Conservation (phyloP, 2,113 vertebrate species). For the Catharus bicknelli region DNA sequence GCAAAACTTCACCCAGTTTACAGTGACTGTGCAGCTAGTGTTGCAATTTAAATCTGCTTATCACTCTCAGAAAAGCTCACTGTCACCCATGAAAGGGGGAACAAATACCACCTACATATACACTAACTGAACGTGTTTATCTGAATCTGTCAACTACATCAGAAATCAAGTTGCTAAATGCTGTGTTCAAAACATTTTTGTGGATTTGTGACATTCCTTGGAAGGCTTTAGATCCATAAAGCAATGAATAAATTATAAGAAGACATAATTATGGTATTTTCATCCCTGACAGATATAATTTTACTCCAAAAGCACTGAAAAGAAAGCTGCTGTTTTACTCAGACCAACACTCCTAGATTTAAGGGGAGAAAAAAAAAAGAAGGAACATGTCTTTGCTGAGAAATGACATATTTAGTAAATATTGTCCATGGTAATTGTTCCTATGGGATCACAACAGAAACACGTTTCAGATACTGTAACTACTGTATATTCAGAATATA, state of each 20-base stretch:
- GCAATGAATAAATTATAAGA: constrained; percentile 76
- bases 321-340: constrained; percentile 50
- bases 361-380: neutral
- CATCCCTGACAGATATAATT: constrained; percentile 74
- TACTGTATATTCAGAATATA: constrained; percentile 7
- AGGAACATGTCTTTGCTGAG: constrained; percentile 32
- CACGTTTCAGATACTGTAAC: constrained; percentile 29
- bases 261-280: constrained; percentile 78
- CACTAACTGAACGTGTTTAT: constrained; percentile 38
- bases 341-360: neutral
- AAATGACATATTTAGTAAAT: constrained; percentile 68
- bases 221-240: constrained; percentile 71
- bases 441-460: constrained; percentile 48
- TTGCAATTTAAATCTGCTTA: neutral
- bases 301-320: constrained; percentile 61
- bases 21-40: neutral
- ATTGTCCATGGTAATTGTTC: constrained; percentile 55
- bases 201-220: constrained; percentile 65
- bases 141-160: constrained; percentile 65
- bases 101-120: neutral
- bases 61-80: neutral
- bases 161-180: constrained; percentile 67
- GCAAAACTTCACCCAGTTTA: neutral
- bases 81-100: neutral
- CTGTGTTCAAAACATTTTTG: constrained; percentile 66